These are phyloP conservation scores for Callocephalon fimbriatum DNA, from an alignment of 2,113 vertebrate species.

Conservation along the genomic window DNA sequence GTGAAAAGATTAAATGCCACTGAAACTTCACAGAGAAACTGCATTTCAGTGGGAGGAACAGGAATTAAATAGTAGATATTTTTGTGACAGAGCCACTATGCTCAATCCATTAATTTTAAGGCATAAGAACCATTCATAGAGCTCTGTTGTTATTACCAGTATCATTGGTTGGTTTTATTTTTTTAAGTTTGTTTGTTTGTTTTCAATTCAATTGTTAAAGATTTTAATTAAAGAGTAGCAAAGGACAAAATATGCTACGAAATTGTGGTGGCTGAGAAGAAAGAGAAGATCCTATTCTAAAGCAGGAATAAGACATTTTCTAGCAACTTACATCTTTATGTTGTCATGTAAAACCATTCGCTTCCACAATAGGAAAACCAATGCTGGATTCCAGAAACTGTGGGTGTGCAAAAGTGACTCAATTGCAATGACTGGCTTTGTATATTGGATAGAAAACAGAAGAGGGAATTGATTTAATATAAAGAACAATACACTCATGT, in stretches of 20 bases:
- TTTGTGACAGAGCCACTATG: neutral
- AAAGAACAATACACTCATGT: neutral
- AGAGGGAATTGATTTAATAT: conserved; percentile 5
- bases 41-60: neutral
- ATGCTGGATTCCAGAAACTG: neutral
- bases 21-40: neutral
- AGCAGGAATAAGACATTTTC: neutral
- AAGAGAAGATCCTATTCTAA: neutral
- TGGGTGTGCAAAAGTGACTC: neutral
- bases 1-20: neutral
- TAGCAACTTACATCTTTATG: neutral
- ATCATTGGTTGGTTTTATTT: neutral
- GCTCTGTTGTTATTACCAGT: neutral
- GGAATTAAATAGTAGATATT: neutral
- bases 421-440: neutral
- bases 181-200: neutral
- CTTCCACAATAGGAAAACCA: neutral
- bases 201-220: neutral
- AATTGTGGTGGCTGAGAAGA: neutral
- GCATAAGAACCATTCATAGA: neutral
- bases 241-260: neutral
- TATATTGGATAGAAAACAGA: neutral
- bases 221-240: neutral
- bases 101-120: neutral
- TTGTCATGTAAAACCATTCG: neutral